Evolutionary conservation across 2,113 vertebrate species (phyloP), one percentile per base, ranked within the genome.

Genomic region (Phrynosoma blainvillii): DNA sequence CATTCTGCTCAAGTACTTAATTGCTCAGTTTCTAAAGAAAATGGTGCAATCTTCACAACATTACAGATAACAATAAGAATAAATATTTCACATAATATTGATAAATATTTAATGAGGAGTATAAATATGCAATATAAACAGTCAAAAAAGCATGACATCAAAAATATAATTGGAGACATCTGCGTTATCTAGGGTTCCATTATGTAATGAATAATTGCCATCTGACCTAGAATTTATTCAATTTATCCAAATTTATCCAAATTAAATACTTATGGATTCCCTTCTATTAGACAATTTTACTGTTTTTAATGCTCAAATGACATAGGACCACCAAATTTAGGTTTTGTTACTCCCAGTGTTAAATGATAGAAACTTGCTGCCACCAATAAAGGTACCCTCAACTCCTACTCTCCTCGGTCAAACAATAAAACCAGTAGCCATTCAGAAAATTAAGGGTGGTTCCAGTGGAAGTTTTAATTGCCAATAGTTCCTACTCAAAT

Each of bases 81-180:
- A 62, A 76, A 62, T 76, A 20, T 25, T 85, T 27, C 71, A 62
- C 8, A 59, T 75, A 25, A 40, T 62, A 10, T 32, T 42, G 56
- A 62, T 84, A 62, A 59, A 85, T 74, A 5, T 62, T 85, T 47
- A 85, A 10, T 62, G 76, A 85, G 20, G 32, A 12, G 36, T 74
- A 23, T 84, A 75, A 75, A 30, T 76, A 65, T 62, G 71, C 59
- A 76, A 76, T 20, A 84, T 73, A 84, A 80, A 76, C 25, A 25
- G 36, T 36, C 12, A 85, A 76, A 30, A 23, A 76, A 56, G 4
- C 54, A 16, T 62, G 25, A 40, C 32, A 65, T 30, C 3, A 76
- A 62, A 75, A 42, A 76, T 42, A 75, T 40, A 75, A 76, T 62
- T 42, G 73, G 56, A 76, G 73, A 21, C 54, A 76, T 76, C 71